Conservation (phyloP, 2,113 vertebrate species). For the Polypterus bichir region DNA sequence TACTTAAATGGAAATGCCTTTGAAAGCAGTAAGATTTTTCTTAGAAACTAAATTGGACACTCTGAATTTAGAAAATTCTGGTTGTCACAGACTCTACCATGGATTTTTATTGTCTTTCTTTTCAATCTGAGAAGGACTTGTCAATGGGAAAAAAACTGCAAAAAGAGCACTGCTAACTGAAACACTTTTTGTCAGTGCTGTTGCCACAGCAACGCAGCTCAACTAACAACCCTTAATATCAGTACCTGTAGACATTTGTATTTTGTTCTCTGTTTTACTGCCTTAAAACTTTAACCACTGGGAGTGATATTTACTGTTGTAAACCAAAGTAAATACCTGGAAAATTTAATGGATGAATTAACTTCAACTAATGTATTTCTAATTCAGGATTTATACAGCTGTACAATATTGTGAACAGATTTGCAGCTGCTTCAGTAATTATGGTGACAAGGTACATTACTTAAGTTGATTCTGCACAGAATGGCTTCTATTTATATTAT, state of each 20-base stretch:
- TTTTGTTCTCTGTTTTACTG: background rate
- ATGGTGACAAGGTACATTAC: background rate
- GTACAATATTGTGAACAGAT: background rate
- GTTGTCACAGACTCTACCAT: too few relatives aligned
- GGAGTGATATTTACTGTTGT: background rate
- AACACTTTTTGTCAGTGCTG: background rate
- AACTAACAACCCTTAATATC: background rate
- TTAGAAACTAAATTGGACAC: too few relatives aligned
- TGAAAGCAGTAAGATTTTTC: too few relatives aligned
- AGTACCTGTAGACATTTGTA: background rate
- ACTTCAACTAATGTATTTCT: background rate
- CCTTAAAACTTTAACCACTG: background rate
- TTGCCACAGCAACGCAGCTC: background rate
- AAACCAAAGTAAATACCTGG: conserved; percentile 1
- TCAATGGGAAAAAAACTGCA: conserved; percentile 26
- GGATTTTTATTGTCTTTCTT: conserved; percentile 20
- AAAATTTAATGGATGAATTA: conserved; percentile 2
- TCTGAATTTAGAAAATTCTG: too few relatives aligned
- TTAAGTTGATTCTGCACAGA: too few relatives aligned
- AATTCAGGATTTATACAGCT: background rate
- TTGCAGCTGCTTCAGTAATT: background rate
- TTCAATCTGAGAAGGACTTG: conserved; percentile 27
- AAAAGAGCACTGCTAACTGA: conserved; percentile 9
- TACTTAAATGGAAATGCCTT: too few relatives aligned
- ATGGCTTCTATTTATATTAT: too few relatives aligned